These are phyloP conservation scores for Gymnocheta viridis DNA, from an alignment of 2,888 invertebrate species.

Conservation along the genomic window DNA sequence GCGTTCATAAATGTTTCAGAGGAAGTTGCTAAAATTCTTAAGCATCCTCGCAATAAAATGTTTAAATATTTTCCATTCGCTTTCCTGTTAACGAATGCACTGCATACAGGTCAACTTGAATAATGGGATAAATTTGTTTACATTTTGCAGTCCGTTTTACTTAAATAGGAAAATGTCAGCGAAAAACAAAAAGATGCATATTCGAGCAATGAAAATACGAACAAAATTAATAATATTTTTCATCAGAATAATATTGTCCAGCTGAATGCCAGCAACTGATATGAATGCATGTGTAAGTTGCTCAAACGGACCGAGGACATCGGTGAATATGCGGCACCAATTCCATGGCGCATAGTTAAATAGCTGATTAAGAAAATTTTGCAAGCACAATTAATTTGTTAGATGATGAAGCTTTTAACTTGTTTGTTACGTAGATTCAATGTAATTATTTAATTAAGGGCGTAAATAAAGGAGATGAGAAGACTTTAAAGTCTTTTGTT, in stretches of 20 bases:
- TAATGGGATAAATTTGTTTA: background rate
- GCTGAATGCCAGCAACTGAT: background rate
- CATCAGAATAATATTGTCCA: too few relatives aligned
- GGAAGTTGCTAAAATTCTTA: background rate
- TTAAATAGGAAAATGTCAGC: background rate
- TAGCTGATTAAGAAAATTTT: background rate
- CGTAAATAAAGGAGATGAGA: too few relatives aligned
- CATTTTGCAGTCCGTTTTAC: background rate
- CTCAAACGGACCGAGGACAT: background rate
- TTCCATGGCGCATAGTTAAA: background rate
- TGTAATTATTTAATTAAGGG: too few relatives aligned
- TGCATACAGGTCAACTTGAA: background rate
- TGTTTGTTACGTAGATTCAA: too few relatives aligned
- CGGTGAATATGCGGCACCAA: background rate
- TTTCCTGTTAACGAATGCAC: background rate
- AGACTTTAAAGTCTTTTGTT: too few relatives aligned
- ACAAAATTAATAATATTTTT: background rate
- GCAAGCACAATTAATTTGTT: too few relatives aligned
- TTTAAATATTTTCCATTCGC: slow-evolving; percentile 18
- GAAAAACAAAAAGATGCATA: background rate
- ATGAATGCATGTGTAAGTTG: background rate
- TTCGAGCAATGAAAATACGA: background rate
- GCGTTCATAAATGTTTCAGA: background rate
- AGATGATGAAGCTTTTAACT: too few relatives aligned
- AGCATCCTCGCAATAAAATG: background rate